Evolutionary conservation across 2,888 invertebrate genomes (phyloP).

Genomic region (Agrotis clavis): DNA sequence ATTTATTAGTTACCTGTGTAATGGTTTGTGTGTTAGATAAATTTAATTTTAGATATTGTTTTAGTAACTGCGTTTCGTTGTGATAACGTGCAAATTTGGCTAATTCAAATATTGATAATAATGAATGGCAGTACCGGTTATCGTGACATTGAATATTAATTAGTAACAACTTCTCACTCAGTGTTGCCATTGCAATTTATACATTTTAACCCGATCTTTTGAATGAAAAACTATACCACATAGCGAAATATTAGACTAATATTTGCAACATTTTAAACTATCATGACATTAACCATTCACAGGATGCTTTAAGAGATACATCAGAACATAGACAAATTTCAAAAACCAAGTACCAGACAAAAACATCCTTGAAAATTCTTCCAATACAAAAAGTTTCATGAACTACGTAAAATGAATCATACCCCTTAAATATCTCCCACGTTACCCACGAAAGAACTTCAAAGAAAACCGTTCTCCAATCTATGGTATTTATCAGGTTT

Average conservation of each 20-base stretch:
- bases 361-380: background rate
- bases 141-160: background rate
- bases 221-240: no score
- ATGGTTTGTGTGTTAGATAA: constrained; percentile 5
- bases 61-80: background rate
- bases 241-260: no score
- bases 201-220: no score
- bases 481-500: constrained; percentile 35
- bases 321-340: background rate
- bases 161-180: background rate
- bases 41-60: background rate
- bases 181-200: background rate
- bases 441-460: constrained; percentile 13
- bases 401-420: constrained; percentile 5
- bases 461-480: constrained; percentile 35
- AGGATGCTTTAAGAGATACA: background rate
- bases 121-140: background rate
- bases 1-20: constrained; percentile 22
- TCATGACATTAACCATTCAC: no score
- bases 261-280: no score
- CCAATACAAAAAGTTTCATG: background rate
- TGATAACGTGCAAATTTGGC: background rate
- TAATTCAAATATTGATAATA: background rate
- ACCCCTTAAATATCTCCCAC: constrained; percentile 20
- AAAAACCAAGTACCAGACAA: background rate